Percentiles rank a stretch among this genome's conserved stretches.
Evolutionary conservation across 2,113 vertebrate genomes (phyloP).

Genomic region (Rhineura floridana): DNA sequence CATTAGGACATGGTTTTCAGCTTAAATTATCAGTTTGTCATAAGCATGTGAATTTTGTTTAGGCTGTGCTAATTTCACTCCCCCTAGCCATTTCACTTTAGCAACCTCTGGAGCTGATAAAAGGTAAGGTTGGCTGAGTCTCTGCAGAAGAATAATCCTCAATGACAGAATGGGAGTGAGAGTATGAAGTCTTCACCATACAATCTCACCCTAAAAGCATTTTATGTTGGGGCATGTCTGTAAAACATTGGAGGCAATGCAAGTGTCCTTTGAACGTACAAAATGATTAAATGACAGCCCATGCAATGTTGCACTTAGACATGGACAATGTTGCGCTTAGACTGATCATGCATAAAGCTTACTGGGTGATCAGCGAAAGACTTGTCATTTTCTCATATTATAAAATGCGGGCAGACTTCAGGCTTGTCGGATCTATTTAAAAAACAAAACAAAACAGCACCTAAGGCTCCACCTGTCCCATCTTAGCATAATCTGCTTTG

Average conservation of each 20-base stretch:
- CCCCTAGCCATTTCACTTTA: not conserved
- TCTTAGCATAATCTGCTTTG: not conserved
- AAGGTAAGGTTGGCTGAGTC: not conserved
- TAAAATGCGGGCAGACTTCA: not conserved
- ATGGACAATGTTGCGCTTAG: not conserved
- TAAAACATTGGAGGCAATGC: not conserved
- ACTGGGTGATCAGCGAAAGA: too few species aligned
- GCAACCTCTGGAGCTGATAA: too few species aligned
- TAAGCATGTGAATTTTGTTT: not conserved
- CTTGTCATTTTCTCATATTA: not conserved
- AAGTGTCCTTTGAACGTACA: not conserved
- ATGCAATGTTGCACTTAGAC: too few species aligned
- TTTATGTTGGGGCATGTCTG: not conserved
- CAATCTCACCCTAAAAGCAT: not conserved
- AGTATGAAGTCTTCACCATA: not conserved
- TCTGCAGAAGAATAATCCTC: not conserved
- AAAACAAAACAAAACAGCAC: too few species aligned
- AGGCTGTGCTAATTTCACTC: not conserved
- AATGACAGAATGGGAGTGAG: not conserved
- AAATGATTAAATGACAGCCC: not conserved
- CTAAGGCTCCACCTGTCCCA: too few species aligned
- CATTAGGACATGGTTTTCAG: not conserved
- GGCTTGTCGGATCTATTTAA: too few species aligned
- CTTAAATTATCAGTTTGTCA: not conserved
- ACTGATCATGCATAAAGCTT: not conserved